Evolutionary conservation across 2,113 vertebrate genomes (phyloP), one percentile per base, ranked within the genome.

Genomic region (Atractosteus spatula): DNA sequence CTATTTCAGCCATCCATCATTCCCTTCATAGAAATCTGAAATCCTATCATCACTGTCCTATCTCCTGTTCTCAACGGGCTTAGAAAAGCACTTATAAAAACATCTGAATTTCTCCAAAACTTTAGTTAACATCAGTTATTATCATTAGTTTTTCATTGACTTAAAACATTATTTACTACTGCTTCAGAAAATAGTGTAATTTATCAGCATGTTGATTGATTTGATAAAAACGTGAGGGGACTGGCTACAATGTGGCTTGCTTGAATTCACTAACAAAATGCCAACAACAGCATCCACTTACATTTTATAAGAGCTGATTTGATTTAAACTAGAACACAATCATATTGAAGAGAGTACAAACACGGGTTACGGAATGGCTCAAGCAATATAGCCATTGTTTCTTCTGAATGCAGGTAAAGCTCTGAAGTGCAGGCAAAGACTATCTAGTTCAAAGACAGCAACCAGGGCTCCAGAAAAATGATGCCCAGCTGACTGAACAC

Each of bases 1-100:
- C 88, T 86, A 88, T 91, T 91, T 88, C 86, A 87, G 82, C 87
- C 90, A 91, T 92, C 91, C 85, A 91, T 92, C 90, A 89, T 83
- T 82, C 83, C 84, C 85, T 83, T 83, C 83, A 88, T 85, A 88
- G 90, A 91, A 88, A 88, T 89, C 87, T 77, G 85, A 88, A 89
- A 89, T 88, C 86, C 88, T 81, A 90, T 90, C 86, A 89, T 84
- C 78, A 81, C 81, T 69, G 81, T 89, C 88, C 86, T 81, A 80
- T 85, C 78, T 77, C 82, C 59, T 78, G 80, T 72, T 83, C 74
- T 47, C 74, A 69, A 56, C 69, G 41, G 62, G 67, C 47, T 71
- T 41, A n/a, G 70, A 78, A 79, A 68, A 71, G 5, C 69, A 45
- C 70, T 77, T 54, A 64, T 64, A 64, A 64, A 29, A 29, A 5